Conservation (phyloP, 1,140 invertebrate species). For the Wasmannia auropunctata region DNA sequence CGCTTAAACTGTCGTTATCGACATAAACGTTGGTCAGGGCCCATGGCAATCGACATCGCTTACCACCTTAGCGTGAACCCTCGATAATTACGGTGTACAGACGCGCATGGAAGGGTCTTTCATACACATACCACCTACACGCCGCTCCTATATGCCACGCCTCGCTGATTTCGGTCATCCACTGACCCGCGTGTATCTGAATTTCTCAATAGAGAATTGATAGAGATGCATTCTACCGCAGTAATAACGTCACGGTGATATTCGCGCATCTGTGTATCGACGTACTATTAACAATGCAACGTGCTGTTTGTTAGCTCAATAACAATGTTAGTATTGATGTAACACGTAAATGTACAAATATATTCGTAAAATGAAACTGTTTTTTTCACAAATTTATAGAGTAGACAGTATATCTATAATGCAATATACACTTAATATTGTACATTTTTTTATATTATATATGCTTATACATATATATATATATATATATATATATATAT, state of each 20-base stretch:
- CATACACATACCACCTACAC: not conserved
- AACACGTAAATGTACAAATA: not conserved
- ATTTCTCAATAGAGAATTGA: constrained; percentile 53
- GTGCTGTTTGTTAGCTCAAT: not conserved
- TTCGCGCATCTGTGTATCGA: not conserved
- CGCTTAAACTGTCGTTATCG: constrained; percentile 77
- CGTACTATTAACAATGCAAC: not conserved
- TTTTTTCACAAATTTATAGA: not conserved
- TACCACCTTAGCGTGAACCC: constrained; percentile 32
- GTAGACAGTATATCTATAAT: not conserved
- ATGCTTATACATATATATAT: not conserved
- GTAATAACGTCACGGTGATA: constrained; percentile 31
- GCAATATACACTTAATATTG: not conserved
- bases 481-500: not conserved
- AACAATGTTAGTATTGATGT: not conserved
- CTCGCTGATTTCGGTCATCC: constrained; percentile 32
- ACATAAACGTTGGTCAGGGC: constrained; percentile 71
- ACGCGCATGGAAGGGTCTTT: constrained; percentile 26
- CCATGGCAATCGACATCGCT: constrained; percentile 71
- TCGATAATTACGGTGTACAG: constrained; percentile 47
- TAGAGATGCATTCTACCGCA: constrained; percentile 31
- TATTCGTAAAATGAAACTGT: not conserved
- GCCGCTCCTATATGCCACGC: not conserved
- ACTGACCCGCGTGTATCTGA: constrained; percentile 18
- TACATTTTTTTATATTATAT: not conserved